phyloP scores from a whole-genome alignment of 2,888 invertebrate species.

The Noctua comes region DNA sequence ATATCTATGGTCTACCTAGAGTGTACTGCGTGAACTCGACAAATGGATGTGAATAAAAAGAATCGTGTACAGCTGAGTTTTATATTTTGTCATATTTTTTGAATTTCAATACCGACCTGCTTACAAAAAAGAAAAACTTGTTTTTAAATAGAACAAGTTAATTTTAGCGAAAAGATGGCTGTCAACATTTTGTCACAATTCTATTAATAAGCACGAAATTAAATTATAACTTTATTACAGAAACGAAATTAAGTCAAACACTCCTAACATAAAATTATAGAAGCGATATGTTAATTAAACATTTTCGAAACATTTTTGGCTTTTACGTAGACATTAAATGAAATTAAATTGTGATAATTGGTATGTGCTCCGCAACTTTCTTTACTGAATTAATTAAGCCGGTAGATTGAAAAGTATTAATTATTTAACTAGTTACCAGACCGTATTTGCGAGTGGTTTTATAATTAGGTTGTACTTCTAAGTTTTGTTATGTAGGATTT shows the following conservation, averaged over 20 bases:
- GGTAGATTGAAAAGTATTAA: constrained; percentile 36
- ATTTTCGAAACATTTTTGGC: constrained; percentile 15
- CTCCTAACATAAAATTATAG: constrained; percentile 10
- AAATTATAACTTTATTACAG: constrained; percentile 31
- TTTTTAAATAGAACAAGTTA: constrained; percentile 16
- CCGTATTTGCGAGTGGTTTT: constrained; percentile 26
- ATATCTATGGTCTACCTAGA: neutral
- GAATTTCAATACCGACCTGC: neutral
- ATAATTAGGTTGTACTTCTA: constrained; percentile 3
- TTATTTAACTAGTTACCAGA: constrained; percentile 7
- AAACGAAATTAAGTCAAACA: constrained; percentile 22
- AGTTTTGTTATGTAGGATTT: neutral
- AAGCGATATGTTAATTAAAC: constrained; percentile 45
- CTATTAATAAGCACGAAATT: constrained; percentile 14
- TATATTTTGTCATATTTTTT: neutral
- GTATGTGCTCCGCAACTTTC: constrained; percentile 37
- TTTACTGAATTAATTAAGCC: constrained; percentile 36
- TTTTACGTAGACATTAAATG: constrained; percentile 38
- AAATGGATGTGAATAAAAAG: neutral
- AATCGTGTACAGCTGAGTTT: neutral
- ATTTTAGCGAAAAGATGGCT: constrained; percentile 6
- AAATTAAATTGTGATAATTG: constrained; percentile 41
- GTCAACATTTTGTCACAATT: constrained; percentile 18
- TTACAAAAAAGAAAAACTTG: neutral
- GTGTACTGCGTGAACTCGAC: too few relatives aligned